A percentile compares a stretch with the other conserved stretches of the same genome.
Conservation (phyloP, 1,140 invertebrate species). For the Mercenaria mercenaria region DNA sequence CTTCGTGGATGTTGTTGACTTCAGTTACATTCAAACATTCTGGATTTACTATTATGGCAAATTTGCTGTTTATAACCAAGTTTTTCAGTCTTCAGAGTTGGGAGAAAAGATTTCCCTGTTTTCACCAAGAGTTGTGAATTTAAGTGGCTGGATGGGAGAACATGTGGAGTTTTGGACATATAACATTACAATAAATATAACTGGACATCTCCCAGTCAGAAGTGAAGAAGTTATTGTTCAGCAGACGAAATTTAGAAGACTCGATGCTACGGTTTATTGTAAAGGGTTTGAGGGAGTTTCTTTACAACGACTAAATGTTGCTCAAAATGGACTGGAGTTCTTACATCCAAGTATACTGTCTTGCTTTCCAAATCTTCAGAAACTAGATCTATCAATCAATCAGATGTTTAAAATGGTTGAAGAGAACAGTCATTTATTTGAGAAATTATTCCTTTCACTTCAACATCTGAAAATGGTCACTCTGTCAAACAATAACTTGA, state of each 20-base stretch:
- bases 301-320: background rate
- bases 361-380: background rate
- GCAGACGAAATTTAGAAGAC: background rate
- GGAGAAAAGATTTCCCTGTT: background rate
- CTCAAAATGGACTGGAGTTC: conserved; percentile 18
- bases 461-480: background rate
- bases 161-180: background rate
- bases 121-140: background rate
- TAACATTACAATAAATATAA: background rate
- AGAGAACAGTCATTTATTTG: background rate
- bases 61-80: background rate
- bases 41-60: background rate
- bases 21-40: background rate
- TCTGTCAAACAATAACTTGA: background rate
- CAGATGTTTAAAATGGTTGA: background rate
- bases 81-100: background rate
- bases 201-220: background rate
- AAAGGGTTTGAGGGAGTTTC: background rate
- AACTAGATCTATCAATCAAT: background rate
- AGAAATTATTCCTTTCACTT: background rate
- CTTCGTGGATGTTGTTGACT: background rate
- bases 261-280: background rate
- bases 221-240: background rate
- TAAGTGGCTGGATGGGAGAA: background rate
- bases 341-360: background rate